Conservation (phyloP, 2,113 vertebrate species). For the Panthera uncia region DNA sequence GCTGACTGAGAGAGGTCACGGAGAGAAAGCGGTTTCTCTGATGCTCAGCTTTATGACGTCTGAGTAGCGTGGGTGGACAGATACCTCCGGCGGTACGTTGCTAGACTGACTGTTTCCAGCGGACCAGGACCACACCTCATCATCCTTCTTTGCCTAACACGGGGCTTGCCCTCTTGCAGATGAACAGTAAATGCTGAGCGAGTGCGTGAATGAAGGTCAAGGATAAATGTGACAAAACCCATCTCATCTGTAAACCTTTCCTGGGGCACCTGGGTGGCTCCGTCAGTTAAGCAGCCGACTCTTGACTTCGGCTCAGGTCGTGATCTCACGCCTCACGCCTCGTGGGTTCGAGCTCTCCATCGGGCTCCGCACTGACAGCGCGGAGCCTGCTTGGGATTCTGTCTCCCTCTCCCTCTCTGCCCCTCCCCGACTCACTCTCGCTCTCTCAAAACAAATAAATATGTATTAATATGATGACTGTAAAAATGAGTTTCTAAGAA, state of each 20-base stretch:
- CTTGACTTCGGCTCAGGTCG: too few species aligned
- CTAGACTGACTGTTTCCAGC: neutral
- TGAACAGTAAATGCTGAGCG: neutral
- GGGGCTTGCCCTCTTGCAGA: neutral
- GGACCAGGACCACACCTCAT: neutral
- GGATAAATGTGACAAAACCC: neutral
- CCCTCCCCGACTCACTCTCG: too few species aligned
- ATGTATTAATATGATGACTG: neutral
- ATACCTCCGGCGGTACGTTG: neutral
- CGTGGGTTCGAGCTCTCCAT: too few species aligned
- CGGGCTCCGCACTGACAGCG: too few species aligned
- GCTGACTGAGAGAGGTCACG: neutral
- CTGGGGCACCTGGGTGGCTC: too few species aligned
- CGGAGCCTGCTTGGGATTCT: too few species aligned
- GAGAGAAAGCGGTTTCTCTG: neutral
- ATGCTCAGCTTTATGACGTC: neutral
- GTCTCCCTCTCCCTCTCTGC: too few species aligned
- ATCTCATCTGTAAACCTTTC: neutral
- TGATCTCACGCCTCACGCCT: too few species aligned
- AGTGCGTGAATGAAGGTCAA: neutral
- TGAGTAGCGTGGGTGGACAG: neutral
- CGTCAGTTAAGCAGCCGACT: too few species aligned
- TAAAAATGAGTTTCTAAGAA: constrained; percentile 41
- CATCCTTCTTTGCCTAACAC: constrained; percentile 2
- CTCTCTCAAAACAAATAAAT: neutral